Conservation (phyloP, 2,797 vertebrate genomes). For the Onychomys leucogaster region DNA sequence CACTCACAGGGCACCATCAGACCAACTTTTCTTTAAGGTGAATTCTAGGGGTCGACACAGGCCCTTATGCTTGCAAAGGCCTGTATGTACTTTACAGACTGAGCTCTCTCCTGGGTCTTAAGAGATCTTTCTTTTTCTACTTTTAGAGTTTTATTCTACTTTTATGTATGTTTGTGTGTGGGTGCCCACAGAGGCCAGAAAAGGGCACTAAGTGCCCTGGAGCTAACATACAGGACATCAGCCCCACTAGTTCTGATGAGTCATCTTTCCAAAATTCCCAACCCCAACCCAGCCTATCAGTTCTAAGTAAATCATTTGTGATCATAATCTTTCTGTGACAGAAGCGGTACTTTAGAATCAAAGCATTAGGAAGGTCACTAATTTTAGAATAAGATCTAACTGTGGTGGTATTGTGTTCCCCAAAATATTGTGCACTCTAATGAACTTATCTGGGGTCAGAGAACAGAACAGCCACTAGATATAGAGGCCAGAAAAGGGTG, state of each 20-base stretch:
- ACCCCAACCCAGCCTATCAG: background rate
- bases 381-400: background rate
- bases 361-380: background rate
- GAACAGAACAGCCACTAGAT: too few relatives aligned
- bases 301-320: background rate
- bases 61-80: background rate
- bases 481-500: too few relatives aligned
- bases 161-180: background rate
- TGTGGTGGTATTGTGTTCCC: too few relatives aligned
- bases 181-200: background rate
- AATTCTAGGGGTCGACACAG: background rate
- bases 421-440: too few relatives aligned
- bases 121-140: background rate
- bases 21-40: background rate
- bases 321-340: conserved; percentile 46
- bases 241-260: too few relatives aligned
- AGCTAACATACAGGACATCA: background rate
- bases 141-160: background rate
- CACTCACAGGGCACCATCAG: background rate
- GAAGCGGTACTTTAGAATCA: background rate
- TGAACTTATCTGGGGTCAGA: too few relatives aligned
- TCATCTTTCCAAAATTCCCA: background rate
- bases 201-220: background rate
- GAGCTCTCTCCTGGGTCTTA: background rate
- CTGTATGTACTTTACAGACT: background rate